These are phyloP conservation scores for Lepilemur septentrionalis DNA, from an alignment of 2,797 vertebrate genomes.

Conservation along the genomic window DNA sequence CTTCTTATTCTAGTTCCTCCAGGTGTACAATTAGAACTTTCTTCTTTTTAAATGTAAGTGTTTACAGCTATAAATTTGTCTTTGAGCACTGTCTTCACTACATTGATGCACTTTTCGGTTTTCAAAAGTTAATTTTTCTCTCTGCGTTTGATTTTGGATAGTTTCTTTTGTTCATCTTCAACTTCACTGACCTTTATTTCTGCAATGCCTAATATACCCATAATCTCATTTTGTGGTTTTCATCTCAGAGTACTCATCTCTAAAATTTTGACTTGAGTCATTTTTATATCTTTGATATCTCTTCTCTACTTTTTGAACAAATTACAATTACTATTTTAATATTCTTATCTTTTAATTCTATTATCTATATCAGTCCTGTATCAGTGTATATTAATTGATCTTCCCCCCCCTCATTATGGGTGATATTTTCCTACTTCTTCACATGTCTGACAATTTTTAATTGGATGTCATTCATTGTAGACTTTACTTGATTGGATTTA, in stretches of 20 bases:
- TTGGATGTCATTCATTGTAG: background rate
- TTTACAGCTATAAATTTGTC: background rate
- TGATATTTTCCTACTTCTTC: background rate
- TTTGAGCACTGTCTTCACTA: background rate
- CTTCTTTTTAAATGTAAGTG: background rate
- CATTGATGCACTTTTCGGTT: background rate
- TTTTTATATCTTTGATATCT: background rate
- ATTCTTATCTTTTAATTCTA: background rate
- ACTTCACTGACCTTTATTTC: background rate
- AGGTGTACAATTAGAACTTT: background rate
- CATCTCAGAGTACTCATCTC: background rate
- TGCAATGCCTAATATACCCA: background rate
- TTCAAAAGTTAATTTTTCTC: background rate
- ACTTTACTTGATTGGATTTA: background rate
- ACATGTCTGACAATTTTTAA: background rate
- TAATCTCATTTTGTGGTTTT: background rate
- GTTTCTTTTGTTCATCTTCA: background rate
- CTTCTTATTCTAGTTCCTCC: background rate
- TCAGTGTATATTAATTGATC: background rate
- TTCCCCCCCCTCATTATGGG: background rate
- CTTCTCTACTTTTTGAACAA: background rate
- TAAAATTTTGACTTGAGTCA: background rate
- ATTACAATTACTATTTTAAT: background rate
- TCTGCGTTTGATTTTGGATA: background rate
- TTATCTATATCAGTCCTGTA: background rate